These are phyloP conservation scores for Ifrita kowaldi DNA, from an alignment of 2,113 vertebrate species.

Conservation along the genomic window DNA sequence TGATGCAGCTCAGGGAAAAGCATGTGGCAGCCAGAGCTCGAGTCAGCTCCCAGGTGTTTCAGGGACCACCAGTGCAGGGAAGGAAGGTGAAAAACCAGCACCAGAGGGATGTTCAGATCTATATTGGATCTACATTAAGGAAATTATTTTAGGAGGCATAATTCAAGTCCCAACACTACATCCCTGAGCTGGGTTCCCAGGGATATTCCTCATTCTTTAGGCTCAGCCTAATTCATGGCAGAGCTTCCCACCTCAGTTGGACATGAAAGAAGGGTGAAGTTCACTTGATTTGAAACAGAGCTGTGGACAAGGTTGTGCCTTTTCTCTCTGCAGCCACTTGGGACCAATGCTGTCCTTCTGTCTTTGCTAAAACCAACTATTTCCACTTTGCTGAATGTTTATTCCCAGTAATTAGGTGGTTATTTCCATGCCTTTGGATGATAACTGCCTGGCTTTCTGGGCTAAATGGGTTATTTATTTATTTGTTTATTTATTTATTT, in stretches of 20 bases:
- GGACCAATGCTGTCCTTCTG: background rate
- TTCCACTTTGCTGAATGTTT: background rate
- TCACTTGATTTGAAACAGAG: background rate
- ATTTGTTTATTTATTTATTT: background rate
- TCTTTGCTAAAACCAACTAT: background rate
- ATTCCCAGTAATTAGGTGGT: background rate
- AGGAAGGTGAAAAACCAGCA: background rate
- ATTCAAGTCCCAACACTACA: background rate
- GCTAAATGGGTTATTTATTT: background rate
- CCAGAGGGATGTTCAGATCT: background rate
- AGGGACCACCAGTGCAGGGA: background rate
- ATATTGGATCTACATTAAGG: background rate
- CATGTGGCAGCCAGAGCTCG: background rate
- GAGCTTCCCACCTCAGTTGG: background rate
- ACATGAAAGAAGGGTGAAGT: background rate
- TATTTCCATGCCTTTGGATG: background rate
- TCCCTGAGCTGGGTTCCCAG: background rate
- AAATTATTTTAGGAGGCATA: background rate
- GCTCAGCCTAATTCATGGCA: background rate
- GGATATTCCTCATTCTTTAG: fast-evolving
- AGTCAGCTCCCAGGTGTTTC: background rate
- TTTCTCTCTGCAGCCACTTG: background rate
- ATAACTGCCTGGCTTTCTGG: background rate
- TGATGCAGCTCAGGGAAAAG: background rate
- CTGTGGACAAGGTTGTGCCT: background rate